Base-by-base conservation (phyloP, 2,888 invertebrate genomes). In the Eremobia ochroleuca region DNA sequence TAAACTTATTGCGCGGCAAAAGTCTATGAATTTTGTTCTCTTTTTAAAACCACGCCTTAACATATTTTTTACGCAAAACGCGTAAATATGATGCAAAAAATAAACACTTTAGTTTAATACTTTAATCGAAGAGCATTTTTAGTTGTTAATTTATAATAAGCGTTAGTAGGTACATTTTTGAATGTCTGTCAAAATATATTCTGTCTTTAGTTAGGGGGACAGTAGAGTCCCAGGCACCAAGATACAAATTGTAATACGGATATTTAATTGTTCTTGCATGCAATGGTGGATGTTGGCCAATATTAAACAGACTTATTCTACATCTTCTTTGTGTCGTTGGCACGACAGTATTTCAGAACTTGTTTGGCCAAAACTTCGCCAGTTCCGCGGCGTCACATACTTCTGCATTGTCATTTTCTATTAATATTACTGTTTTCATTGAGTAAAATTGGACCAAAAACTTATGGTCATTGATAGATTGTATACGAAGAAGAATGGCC, bases 121-220 rank as follows among this genome's bases (percentile, higher is more conserved):
- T 59, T 76, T 71, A 59, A 79, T 67, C 13, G 31, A 80, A 78
- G 68, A 87, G 87, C 87, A 87, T 87, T 87, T 87, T 84, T 87
- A 87, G 79, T 67, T 87, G 21, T 70, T 77, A 87, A 70, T 73
- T 58, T 81, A 81, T 55, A 21, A 70, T 83, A 76, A 66, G 68
- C 67, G 55, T 73, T 75, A 80, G 65, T 81, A 67, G 28, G 62
- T 77, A 66, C 34, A 69, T 83, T 37, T 59, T 34, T 18, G 31
- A 69, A 43, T 68, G 59, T 58, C 9, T 58, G 70, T 76, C 18
- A 28, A 64, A 64, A 76, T 79, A 76, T 62, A 46, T 34, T 79
- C 15, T 69, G 28, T 76, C 55, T 76, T 81, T 40, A 37, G 34
- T 34, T 73, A 37, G 31, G 31, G 82, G 70, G 73, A 40, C 11